Evolutionary conservation across 2,113 vertebrate species (phyloP).

Genomic region (Melanotaenia duboulayi): DNA sequence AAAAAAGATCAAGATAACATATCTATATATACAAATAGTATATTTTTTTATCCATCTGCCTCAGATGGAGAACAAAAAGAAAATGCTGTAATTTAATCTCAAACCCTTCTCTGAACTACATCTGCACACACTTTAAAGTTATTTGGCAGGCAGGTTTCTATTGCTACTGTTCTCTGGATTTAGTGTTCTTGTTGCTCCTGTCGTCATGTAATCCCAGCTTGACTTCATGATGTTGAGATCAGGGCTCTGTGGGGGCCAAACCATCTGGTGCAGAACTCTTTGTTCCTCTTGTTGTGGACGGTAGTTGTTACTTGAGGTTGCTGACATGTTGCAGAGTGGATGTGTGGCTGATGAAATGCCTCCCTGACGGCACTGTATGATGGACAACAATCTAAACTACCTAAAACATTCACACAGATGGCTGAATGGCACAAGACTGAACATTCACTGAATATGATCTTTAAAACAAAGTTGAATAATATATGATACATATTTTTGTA

Average conservation of each 20-base stretch:
- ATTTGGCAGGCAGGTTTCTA: background rate
- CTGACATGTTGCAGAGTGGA: background rate
- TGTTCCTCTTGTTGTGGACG: background rate
- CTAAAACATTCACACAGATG: background rate
- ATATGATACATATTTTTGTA: background rate
- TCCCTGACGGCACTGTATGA: background rate
- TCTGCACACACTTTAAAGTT: background rate
- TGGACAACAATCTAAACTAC: background rate
- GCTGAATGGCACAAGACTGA: background rate
- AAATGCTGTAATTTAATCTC: background rate
- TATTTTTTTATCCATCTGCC: background rate
- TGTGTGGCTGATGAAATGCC: background rate
- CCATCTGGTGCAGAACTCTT: background rate
- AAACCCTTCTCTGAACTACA: background rate
- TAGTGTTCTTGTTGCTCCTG: background rate
- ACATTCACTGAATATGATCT: background rate
- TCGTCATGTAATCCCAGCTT: background rate
- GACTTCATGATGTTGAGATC: conserved; percentile 1
- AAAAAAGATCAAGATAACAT: no score
- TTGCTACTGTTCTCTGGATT: background rate
- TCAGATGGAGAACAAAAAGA: background rate
- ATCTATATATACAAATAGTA: no score
- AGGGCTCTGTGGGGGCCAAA: background rate
- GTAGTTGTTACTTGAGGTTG: no score
- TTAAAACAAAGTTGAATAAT: background rate